Percentiles rank a stretch among this genome's conserved stretches.
Evolutionary conservation across 2,888 invertebrate species (phyloP).

Genomic region (Drosophila bunnanda): DNA sequence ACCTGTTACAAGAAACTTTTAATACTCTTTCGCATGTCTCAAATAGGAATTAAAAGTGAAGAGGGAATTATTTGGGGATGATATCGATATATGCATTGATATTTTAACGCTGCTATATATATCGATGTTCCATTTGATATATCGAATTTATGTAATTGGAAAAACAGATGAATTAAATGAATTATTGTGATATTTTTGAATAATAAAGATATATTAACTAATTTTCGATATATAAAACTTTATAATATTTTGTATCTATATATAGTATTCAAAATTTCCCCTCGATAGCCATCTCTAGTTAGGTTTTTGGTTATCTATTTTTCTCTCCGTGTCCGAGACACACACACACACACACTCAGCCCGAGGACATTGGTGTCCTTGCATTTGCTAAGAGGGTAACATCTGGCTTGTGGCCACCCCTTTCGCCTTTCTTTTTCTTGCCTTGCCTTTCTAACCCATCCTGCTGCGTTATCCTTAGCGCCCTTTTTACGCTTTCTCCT

Average conservation of each 20-base stretch:
- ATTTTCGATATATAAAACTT: background rate
- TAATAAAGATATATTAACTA: background rate
- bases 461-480: constrained; percentile 17
- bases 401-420: constrained; percentile 33
- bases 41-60: background rate
- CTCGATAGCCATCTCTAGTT: background rate
- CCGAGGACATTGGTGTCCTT: constrained; percentile 39
- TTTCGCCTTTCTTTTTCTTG: background rate
- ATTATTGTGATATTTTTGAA: background rate
- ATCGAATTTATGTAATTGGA: background rate
- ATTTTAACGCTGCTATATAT: background rate
- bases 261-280: background rate
- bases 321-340: constrained; percentile 6
- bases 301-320: background rate
- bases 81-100: background rate
- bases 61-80: background rate
- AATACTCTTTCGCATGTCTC: background rate
- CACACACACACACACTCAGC: constrained; percentile 15
- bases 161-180: background rate
- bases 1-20: background rate
- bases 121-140: background rate
- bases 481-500: constrained; percentile 18
- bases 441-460: background rate
- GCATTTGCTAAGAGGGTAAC: constrained; percentile 40
- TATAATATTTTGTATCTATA: background rate